Base-by-base conservation (phyloP, 2,113 vertebrate genomes). In the Aspidoscelis tigris region DNA sequence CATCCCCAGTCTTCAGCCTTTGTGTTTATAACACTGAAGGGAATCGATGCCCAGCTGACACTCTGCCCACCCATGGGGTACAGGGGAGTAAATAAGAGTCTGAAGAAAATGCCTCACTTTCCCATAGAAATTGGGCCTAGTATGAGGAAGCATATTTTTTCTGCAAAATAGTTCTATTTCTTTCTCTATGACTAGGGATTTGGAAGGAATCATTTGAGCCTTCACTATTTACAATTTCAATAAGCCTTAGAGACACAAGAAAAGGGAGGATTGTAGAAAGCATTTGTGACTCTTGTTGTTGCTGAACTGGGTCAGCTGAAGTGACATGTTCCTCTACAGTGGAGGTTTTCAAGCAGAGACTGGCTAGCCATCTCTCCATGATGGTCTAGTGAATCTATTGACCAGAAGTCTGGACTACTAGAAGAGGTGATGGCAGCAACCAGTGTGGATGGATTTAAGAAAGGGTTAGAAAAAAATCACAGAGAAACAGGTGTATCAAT, bases 21-120 rank as follows among this genome's bases (percentile, higher is more conserved):
- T 71, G 66, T 88, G 80, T 90, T 90, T 87, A 83, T 80, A 91
- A 92, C 86, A 87, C 83, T 89, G 53, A 89, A 79, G 84, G 84
- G 76, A 93, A 81, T 85, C 81, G 33, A 82, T 89, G 87, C 47
- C 65, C 77, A 85, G 76, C 61, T 91, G 80, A 75, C 74, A 89
- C 39, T 87, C 73, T 33, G 81, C 70, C 14, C 84, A 26, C 73
- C 61, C 14, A 64, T 12, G 50, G 61, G 80, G 55, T n/a, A 41
- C 44, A 26, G 55, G 78, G 55, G 65, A 16, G 72, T 66, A 90
- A 33, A 53, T 5, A 90, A 84, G 47, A 77, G 33, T 43, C 50
- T 78, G 14, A 7, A 70, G 41, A 7, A 80, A 3, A 1, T 43
- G 81, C 78, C 84, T 80, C 39, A 61, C 24, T 33, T 24, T 79